Percentiles rank a stretch among this genome's conserved stretches.
Conservation (phyloP, 2,113 vertebrate species). For the Xyliphius kryptos region DNA sequence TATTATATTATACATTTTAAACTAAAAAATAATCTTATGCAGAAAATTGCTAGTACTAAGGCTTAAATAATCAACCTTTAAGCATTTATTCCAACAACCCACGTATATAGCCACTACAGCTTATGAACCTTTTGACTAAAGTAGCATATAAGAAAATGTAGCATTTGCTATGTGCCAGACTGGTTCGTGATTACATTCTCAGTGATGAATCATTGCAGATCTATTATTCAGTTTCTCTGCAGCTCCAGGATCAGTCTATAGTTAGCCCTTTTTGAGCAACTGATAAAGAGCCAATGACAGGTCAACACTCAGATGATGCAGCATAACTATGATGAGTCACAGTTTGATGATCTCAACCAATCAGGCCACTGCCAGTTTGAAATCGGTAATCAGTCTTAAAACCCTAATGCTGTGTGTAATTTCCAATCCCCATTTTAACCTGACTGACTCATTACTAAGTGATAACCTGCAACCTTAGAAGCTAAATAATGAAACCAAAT, state of each 20-base stretch:
- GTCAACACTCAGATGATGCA: slow-evolving; percentile 16
- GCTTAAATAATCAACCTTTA: no score
- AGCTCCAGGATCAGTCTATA: slow-evolving; percentile 23
- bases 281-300: not conserved
- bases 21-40: no score
- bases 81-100: no score
- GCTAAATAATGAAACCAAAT: no score
- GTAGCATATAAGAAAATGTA: not conserved
- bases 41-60: no score
- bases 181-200: slow-evolving; percentile 3
- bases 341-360: slow-evolving; percentile 36
- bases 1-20: no score
- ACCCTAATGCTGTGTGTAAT: not conserved
- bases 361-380: slow-evolving; percentile 10
- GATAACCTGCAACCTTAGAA: no score
- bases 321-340: slow-evolving; percentile 32
- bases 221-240: slow-evolving; percentile 18
- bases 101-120: no score
- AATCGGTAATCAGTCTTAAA: slow-evolving; percentile 1
- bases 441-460: no score
- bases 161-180: slow-evolving; percentile 21
- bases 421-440: no score
- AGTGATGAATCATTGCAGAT: slow-evolving; percentile 34
- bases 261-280: not conserved
- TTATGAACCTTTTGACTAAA: not conserved